Percentiles rank a stretch among this genome's conserved stretches.
Evolutionary conservation across 1,140 invertebrate species (phyloP).

Genomic region (Diachasmimorpha longicaudata): DNA sequence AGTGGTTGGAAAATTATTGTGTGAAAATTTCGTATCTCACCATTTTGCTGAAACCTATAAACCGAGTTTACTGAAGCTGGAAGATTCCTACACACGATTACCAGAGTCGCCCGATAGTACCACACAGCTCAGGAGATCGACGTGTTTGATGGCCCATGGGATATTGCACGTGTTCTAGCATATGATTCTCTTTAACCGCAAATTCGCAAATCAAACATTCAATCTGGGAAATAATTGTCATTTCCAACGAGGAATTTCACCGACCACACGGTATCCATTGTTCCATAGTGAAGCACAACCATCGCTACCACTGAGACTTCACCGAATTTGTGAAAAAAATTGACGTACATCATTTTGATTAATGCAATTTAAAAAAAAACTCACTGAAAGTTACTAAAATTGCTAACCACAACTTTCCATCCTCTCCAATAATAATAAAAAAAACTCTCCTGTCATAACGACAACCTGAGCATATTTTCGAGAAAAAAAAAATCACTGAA

Average conservation of each 20-base stretch:
- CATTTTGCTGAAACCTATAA: not conserved
- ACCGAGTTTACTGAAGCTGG: not conserved
- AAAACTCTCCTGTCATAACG: too few relatives aligned
- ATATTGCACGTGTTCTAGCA: conserved; percentile 3
- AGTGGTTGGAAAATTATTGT: not conserved
- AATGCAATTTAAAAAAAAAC: too few relatives aligned
- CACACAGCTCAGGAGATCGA: not conserved
- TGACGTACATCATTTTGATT: too few relatives aligned
- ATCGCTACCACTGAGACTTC: not conserved
- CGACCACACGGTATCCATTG: not conserved
- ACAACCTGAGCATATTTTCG: too few relatives aligned
- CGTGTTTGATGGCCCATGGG: not conserved
- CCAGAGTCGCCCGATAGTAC: not conserved
- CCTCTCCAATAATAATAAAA: too few relatives aligned
- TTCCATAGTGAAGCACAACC: not conserved
- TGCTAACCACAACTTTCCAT: too few relatives aligned
- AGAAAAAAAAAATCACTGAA: too few relatives aligned
- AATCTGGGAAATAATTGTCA: not conserved
- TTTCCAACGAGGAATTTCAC: not conserved
- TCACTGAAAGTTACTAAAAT: too few relatives aligned
- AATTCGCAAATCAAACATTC: not conserved
- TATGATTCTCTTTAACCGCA: not conserved
- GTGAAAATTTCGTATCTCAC: conserved; percentile 7
- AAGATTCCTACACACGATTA: not conserved
- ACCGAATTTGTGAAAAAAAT: too few relatives aligned